A percentile compares a stretch with the other conserved stretches of the same genome.
Evolutionary conservation across 2,888 invertebrate species (phyloP).

Genomic region (Microplitis deprimator): DNA sequence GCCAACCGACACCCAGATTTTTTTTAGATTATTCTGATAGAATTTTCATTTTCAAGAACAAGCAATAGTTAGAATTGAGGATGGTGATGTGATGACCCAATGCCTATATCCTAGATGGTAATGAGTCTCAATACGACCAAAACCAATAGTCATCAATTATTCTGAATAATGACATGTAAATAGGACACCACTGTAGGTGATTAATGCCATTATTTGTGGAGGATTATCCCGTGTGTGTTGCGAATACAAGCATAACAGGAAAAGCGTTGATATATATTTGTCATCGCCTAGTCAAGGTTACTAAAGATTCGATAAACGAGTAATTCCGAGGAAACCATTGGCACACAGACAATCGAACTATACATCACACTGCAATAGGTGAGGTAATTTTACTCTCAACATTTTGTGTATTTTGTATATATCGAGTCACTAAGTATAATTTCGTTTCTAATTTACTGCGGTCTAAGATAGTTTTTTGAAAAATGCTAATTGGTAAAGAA

Average conservation of each 20-base stretch:
- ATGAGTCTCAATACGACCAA: conserved; percentile 64
- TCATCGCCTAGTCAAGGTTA: conserved; percentile 49
- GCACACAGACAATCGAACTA: conserved; percentile 53
- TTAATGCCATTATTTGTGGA: conserved; percentile 69
- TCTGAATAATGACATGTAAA: conserved; percentile 69
- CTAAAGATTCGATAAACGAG: conserved; percentile 56
- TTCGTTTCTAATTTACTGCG: too few species aligned
- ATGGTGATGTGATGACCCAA: not conserved
- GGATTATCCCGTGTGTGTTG: conserved; percentile 62
- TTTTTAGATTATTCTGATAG: too few species aligned
- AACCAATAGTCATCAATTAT: conserved; percentile 69
- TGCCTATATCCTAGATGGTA: conserved; percentile 62
- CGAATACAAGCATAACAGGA: conserved; percentile 48
- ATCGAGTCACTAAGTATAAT: too few species aligned
- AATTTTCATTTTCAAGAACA: not conserved
- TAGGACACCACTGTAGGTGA: conserved; percentile 64
- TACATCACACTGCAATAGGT: too few species aligned
- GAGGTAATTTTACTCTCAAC: too few species aligned
- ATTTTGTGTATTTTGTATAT: too few species aligned
- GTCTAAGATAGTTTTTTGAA: too few species aligned
- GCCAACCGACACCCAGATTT: too few species aligned
- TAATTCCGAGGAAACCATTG: conserved; percentile 56
- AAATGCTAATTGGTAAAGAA: too few species aligned
- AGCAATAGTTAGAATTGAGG: not conserved
- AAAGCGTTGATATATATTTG: conserved; percentile 50